Percentiles rank a stretch among this genome's conserved stretches.
Evolutionary conservation across 1,140 invertebrate genomes (phyloP).

Genomic region (Pectinophora gossypiella): DNA sequence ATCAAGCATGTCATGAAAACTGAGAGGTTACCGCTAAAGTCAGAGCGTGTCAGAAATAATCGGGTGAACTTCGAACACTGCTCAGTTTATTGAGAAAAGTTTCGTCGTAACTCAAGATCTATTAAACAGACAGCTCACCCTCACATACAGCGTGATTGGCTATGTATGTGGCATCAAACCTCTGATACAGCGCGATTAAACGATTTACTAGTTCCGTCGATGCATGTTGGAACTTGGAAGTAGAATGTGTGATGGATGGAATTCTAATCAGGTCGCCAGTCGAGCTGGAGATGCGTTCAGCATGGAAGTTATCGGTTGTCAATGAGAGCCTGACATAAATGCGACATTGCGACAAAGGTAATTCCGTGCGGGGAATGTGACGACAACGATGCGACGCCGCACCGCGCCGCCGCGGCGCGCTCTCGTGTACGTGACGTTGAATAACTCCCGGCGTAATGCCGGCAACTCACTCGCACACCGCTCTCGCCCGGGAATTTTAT

Average conservation of each 20-base stretch:
- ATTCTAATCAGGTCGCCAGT: not conserved
- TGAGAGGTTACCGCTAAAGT: not conserved
- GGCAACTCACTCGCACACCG: slow-evolving; percentile 27
- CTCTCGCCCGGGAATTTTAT: slow-evolving; percentile 37
- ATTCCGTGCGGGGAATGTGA: not conserved
- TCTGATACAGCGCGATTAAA: not conserved
- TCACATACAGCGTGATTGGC: not conserved
- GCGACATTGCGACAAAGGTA: not conserved
- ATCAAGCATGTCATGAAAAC: not conserved
- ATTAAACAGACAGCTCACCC: not conserved
- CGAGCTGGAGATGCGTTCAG: not conserved
- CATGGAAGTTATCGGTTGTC: not conserved
- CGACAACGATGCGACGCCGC: slow-evolving; percentile 10
- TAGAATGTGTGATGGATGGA: too few relatives aligned
- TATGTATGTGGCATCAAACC: not conserved
- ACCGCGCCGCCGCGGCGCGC: slow-evolving; percentile 15
- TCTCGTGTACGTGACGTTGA: slow-evolving; percentile 36
- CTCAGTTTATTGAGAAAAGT: not conserved
- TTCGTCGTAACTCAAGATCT: not conserved
- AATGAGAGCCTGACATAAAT: not conserved
- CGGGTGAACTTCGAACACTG: not conserved
- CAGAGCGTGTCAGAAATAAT: not conserved
- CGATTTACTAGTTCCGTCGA: too few relatives aligned
- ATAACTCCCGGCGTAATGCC: slow-evolving; percentile 45
- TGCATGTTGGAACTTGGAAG: too few relatives aligned